Conservation (phyloP, 2,888 invertebrate genomes). For the Liodrosophila aerea region DNA sequence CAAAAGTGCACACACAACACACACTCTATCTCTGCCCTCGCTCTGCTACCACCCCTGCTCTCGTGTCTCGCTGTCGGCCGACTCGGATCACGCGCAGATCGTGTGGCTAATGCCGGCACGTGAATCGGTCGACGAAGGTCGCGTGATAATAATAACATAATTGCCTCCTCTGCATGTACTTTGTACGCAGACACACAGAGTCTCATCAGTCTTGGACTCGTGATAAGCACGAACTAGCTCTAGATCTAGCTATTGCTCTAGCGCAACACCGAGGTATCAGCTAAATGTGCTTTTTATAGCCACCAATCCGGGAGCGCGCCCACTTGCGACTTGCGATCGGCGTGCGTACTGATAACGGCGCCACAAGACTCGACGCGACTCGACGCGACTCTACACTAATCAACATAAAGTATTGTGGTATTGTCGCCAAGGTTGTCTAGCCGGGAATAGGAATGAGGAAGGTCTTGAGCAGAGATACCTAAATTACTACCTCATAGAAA, state of each 20-base stretch:
- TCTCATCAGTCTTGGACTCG: constrained; percentile 34
- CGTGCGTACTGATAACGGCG: constrained; percentile 59
- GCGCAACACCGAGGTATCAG: constrained; percentile 20
- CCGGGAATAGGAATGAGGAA: not conserved
- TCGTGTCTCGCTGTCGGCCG: constrained; percentile 31
- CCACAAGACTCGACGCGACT: constrained; percentile 30
- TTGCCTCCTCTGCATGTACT: constrained; percentile 8
- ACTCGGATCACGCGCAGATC: constrained; percentile 61
- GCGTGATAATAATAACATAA: constrained; percentile 71
- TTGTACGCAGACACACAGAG: not conserved
- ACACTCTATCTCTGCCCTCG: no score
- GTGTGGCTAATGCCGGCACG: constrained; percentile 57
- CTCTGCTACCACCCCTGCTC: no score
- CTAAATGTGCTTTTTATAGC: constrained; percentile 59
- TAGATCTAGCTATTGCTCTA: constrained; percentile 13
- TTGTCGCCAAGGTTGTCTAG: constrained; percentile 26
- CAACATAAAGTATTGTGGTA: constrained; percentile 14
- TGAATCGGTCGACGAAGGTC: constrained; percentile 66
- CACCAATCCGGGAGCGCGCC: constrained; percentile 57
- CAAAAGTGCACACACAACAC: constrained; percentile 30
- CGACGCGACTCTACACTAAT: constrained; percentile 28
- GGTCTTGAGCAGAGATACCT: not conserved
- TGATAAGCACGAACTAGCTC: constrained; percentile 63
- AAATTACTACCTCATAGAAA: not conserved
- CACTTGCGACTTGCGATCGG: constrained; percentile 56